Percentiles rank a stretch among this genome's conserved stretches.
Conservation (phyloP, 2,888 invertebrate species). For the Steinernema hermaphroditum region DNA sequence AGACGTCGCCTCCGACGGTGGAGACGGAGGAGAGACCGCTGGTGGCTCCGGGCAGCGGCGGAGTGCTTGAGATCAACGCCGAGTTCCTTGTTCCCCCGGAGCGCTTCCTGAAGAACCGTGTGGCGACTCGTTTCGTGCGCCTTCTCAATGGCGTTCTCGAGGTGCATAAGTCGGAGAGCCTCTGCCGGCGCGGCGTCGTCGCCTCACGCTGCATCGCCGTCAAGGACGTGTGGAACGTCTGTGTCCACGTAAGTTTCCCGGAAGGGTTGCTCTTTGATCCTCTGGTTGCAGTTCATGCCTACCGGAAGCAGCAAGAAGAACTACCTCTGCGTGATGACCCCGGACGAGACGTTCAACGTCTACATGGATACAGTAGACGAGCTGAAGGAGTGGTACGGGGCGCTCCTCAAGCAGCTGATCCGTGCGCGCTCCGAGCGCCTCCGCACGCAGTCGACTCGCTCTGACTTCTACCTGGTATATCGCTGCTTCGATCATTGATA, state of each 20-base stretch:
- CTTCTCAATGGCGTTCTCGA: slow-evolving; percentile 8
- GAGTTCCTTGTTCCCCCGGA: slow-evolving; percentile 18
- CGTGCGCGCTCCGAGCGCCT: neutral
- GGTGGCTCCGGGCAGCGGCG: neutral
- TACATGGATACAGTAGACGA: neutral
- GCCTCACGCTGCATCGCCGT: neutral
- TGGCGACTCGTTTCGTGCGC: neutral
- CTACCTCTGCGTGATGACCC: slow-evolving; percentile 9
- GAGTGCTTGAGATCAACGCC: slow-evolving; percentile 16
- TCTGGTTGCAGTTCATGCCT: slow-evolving; percentile 1
- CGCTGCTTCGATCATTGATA: no score
- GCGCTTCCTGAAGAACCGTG: slow-evolving; percentile 8
- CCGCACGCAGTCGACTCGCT: neutral
- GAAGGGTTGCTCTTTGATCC: neutral
- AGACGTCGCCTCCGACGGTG: neutral
- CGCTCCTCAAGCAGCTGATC: slow-evolving; percentile 20
- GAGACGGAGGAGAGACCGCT: neutral
- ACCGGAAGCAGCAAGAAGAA: slow-evolving; percentile 12
- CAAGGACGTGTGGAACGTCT: slow-evolving; percentile 16
- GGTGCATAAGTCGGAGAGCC: slow-evolving; percentile 12
- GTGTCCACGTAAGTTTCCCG: neutral
- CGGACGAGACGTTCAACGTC: slow-evolving; percentile 17
- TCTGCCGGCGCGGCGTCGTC: neutral
- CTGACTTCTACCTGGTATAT: slow-evolving; percentile 9
- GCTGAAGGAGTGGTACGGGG: slow-evolving; percentile 29